Conservation (phyloP, 2,888 invertebrate species). For the Erynnis tages region DNA sequence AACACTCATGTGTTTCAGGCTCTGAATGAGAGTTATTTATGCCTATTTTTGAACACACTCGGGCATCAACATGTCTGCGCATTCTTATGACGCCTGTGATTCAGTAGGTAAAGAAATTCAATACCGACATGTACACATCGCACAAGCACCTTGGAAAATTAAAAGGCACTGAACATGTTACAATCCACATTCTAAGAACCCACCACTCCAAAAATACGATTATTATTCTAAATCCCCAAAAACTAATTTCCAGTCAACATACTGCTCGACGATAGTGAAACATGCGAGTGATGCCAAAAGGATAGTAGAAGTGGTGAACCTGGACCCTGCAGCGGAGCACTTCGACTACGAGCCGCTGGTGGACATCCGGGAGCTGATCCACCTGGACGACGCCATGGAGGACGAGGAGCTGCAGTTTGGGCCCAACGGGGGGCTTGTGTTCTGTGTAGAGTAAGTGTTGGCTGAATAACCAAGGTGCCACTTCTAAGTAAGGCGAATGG, state of each 20-base stretch:
- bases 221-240: too few species aligned
- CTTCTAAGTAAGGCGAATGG: background rate
- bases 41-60: too few species aligned
- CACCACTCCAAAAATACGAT: constrained; percentile 5
- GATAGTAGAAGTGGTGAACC: constrained; percentile 92
- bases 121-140: too few species aligned
- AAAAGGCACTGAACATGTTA: too few species aligned
- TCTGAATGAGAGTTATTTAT: too few species aligned
- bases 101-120: too few species aligned
- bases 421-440: constrained; percentile 97
- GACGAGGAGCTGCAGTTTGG: constrained; percentile 96
- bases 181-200: too few species aligned
- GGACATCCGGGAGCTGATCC: constrained; percentile 94
- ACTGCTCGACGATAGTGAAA: constrained; percentile 93
- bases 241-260: constrained; percentile 94
- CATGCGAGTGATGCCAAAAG: constrained; percentile 90
- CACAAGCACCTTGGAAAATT: too few species aligned
- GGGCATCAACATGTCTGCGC: too few species aligned
- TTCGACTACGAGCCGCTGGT: constrained; percentile 95
- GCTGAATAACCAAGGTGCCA: background rate
- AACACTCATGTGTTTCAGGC: too few species aligned
- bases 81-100: too few species aligned
- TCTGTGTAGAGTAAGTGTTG: constrained; percentile 91
- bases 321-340: constrained; percentile 98
- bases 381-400: constrained; percentile 98